Base-by-base conservation (phyloP, 2,113 vertebrate species). In the Pitta sordida region DNA sequence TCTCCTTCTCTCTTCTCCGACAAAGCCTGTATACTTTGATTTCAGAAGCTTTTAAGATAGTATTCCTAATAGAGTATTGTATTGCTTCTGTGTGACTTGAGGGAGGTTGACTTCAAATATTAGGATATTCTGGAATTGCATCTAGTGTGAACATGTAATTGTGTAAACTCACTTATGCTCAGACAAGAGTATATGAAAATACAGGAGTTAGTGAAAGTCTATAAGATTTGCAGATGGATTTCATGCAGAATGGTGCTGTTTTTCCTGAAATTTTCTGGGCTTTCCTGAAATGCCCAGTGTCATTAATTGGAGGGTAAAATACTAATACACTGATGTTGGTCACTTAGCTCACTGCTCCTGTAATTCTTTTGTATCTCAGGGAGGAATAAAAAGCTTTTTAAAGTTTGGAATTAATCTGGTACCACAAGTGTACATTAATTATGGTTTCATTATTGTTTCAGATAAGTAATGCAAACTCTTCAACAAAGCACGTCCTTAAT, bases 381-480 rank as follows among this genome's bases (percentile, higher is more conserved):
- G 1, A 90, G 62, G 70, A 93, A 53, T 67, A 84, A 90, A 39
- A 62, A 7, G 64, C 78, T 71, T 92, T 97, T 90, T 85, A 36
- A n/a, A 69, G 36, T 88, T 90, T 93, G 80, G 78, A 96, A 88
- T 79, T 86, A 37, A 77, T 27, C 3, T 51, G 10, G 15, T 79
- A 78, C 68, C 27, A 2, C 32, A 36, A 79, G 15, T 65, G 70
- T 83, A 73, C 92, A 94, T 93, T 89, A 95, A 93, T 96, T 96
- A 96, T 75, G 46, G 94, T 96, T 97, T 97, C 52, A 95, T 96
- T 97, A 85, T 93, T 93, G 88, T 95, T 94, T 95, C 90, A 96
- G 94, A 97, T 96, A 97, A 97, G 97, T 97, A 97, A 97, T 96
- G 96, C 91, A 97, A 93, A 14, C 13, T 89, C 74, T 95, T 96